Conservation (phyloP, 2,888 invertebrate genomes). For the Tanytarsus gracilentus region DNA sequence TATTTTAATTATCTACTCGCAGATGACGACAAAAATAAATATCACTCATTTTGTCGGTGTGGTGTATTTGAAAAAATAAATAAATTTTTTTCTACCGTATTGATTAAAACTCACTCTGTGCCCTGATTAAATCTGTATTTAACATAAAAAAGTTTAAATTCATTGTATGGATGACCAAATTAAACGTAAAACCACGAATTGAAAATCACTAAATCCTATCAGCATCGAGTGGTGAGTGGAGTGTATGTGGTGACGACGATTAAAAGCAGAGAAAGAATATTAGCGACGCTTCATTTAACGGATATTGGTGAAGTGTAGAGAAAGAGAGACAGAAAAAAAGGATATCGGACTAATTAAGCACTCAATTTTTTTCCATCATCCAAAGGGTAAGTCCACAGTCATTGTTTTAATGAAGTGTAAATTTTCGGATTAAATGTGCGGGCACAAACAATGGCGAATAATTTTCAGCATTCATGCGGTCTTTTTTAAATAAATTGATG, state of each 20-base stretch:
- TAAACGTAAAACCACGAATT: background rate
- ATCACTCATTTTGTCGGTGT: background rate
- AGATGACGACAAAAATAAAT: no score
- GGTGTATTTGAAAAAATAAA: background rate
- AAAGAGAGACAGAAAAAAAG: slow-evolving; percentile 14
- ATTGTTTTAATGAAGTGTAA: slow-evolving; percentile 27
- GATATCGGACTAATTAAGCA: slow-evolving; percentile 26
- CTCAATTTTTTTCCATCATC: background rate
- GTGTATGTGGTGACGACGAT: background rate
- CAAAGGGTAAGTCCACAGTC: slow-evolving; percentile 22
- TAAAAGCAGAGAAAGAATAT: slow-evolving; percentile 21
- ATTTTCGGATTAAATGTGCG: slow-evolving; percentile 24
- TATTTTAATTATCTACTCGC: no score
- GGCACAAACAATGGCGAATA: no score
- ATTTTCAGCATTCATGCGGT: no score
- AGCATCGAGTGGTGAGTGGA: background rate
- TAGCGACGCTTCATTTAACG: slow-evolving; percentile 26
- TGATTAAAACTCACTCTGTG: no score
- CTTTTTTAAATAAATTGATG: no score
- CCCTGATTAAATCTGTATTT: no score
- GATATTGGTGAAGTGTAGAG: background rate
- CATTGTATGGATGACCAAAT: background rate
- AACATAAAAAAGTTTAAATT: no score
- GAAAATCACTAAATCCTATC: no score
- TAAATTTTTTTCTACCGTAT: no score